Evolutionary conservation across 2,888 invertebrate species (phyloP).

Genomic region (Ligdia adustata): DNA sequence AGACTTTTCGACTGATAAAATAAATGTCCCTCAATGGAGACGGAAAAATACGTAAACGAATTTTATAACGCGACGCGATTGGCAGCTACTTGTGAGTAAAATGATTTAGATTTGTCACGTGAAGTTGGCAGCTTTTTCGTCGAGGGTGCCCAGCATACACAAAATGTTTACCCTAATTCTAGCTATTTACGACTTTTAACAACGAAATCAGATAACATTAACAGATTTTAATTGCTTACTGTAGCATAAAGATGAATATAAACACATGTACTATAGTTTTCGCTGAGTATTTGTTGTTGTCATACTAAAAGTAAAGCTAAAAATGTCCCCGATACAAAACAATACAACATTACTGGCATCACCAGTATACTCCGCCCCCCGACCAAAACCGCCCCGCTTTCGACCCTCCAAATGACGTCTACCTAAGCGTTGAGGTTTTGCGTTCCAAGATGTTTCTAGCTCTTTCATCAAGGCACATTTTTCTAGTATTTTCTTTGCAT

Average conservation of each 20-base stretch:
- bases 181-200: no score
- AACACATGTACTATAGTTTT: no score
- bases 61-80: slow-evolving; percentile 53
- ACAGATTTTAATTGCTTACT: no score
- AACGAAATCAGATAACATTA: no score
- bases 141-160: slow-evolving; percentile 46
- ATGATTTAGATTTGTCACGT: slow-evolving; percentile 54
- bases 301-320: no score
- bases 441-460: slow-evolving; percentile 64
- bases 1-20: slow-evolving; percentile 53
- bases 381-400: slow-evolving; percentile 39
- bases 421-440: slow-evolving; percentile 71
- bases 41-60: slow-evolving; percentile 44
- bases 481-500: slow-evolving; percentile 22
- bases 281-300: no score
- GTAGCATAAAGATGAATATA: no score
- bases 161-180: no score
- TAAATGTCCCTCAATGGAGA: slow-evolving; percentile 40
- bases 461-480: slow-evolving; percentile 40
- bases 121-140: slow-evolving; percentile 53
- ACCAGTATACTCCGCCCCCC: slow-evolving; percentile 44
- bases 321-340: slow-evolving; percentile 34
- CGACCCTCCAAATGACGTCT: slow-evolving; percentile 54
- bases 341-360: slow-evolving; percentile 50
- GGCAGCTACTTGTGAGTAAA: slow-evolving; percentile 53